phyloP scores from a whole-genome alignment of 2,888 invertebrate genomes.

The Cerastis leucographa region DNA sequence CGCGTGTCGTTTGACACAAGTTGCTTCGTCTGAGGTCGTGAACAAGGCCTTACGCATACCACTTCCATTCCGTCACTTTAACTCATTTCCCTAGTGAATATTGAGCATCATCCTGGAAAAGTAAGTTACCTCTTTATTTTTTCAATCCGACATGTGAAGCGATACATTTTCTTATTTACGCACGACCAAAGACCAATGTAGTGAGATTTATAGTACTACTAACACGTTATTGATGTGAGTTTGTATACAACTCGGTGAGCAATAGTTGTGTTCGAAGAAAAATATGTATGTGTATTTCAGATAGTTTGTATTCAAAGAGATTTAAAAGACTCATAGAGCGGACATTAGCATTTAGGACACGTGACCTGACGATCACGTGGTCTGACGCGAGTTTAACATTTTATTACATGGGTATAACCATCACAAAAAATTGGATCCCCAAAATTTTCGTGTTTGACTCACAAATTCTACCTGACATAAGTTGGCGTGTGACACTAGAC shows the following conservation, averaged over 20 bases:
- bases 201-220: slow-evolving; percentile 64
- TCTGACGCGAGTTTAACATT: no score
- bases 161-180: slow-evolving; percentile 68
- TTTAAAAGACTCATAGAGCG: no score
- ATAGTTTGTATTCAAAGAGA: not conserved
- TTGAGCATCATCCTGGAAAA: slow-evolving; percentile 17
- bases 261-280: not conserved
- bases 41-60: not conserved
- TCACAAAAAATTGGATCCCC: no score
- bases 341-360: no score
- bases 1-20: not conserved
- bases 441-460: no score
- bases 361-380: no score
- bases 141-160: slow-evolving; percentile 49
- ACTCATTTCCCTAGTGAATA: slow-evolving; percentile 22
- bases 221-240: slow-evolving; percentile 48
- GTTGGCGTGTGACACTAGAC: no score
- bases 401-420: no score
- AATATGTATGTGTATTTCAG: not conserved
- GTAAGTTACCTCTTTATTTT: slow-evolving; percentile 30
- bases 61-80: not conserved
- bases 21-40: not conserved
- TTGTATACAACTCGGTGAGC: not conserved
- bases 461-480: no score
- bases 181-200: slow-evolving; percentile 63